phyloP scores from a whole-genome alignment of 2,113 vertebrate species.

The Syngnathus typhle region DNA sequence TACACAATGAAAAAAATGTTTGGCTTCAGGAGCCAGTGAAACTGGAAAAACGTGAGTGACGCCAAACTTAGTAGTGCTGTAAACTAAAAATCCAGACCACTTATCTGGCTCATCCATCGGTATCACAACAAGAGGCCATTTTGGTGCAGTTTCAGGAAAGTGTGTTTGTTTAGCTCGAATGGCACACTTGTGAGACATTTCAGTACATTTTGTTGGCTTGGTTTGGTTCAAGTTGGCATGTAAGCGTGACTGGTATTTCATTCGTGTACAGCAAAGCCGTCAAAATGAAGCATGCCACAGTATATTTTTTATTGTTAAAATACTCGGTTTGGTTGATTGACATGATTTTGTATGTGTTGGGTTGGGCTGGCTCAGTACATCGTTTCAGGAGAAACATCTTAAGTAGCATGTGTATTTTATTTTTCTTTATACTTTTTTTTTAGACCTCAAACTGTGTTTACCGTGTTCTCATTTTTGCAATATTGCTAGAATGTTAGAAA shows the following conservation, averaged over 20 bases:
- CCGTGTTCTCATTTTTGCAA: too few relatives aligned
- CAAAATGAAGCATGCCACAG: not conserved
- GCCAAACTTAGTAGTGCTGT: slow-evolving; percentile 59
- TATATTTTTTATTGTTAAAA: not conserved
- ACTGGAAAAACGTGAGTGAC: slow-evolving; percentile 62
- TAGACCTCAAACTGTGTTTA: too few relatives aligned
- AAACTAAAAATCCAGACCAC: slow-evolving; percentile 29
- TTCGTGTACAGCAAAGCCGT: not conserved
- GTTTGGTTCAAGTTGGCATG: not conserved
- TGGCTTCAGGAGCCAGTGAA: slow-evolving; percentile 39
- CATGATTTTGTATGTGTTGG: not conserved
- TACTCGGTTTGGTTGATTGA: not conserved
- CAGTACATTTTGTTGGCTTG: not conserved
- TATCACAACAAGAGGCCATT: slow-evolving; percentile 10
- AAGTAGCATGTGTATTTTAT: too few relatives aligned
- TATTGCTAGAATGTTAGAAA: too few relatives aligned
- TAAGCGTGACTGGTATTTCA: not conserved
- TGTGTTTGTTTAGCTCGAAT: slow-evolving; percentile 46
- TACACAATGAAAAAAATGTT: slow-evolving; percentile 15
- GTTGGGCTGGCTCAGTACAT: not conserved
- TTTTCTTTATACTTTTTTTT: too few relatives aligned
- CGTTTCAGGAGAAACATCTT: not conserved
- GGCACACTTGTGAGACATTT: not conserved
- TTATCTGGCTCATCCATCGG: slow-evolving; percentile 27
- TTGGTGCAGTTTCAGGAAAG: slow-evolving; percentile 27